Base-by-base conservation (phyloP, 1,140 invertebrate genomes). In the Mercenaria mercenaria region DNA sequence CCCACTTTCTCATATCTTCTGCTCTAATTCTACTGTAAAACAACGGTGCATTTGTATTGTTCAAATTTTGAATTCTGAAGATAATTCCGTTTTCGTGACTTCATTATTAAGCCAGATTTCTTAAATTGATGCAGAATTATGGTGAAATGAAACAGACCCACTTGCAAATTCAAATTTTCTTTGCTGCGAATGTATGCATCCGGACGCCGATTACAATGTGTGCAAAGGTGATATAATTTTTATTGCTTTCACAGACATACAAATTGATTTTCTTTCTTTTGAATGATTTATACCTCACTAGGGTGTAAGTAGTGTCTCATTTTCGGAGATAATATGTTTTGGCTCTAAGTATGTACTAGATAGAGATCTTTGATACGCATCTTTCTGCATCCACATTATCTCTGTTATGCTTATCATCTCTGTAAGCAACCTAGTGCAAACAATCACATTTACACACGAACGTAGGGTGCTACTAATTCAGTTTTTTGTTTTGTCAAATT, bases 161-260 rank as follows among this genome's bases (percentile, higher is more conserved):
- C 6, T 29, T 26, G 26, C 26, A 64, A 64, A n/a, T 64, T 56
- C 10, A 29, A 64, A 64, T 64, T 64, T 29, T 29, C 59, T 56
- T 56, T 56, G 52, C 20, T 56, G 52, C n/a, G n/a, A 56, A 56
- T 8, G 26, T 29, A 64, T 8, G 26, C 26, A 29, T 8, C 23
- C 59, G 20, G 3, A 8, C 29, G 6, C 29, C 52, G 23, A n/a
- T n/a, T 56, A 56, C n/a, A 29, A 64, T 1, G 26, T 29, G 15
- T 11, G 59, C 20, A 29, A 29, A 64, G 6, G 26, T 64, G 23
- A 64, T 64, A 64, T 29, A 10, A 29, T 64, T 64, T 64, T 26
- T 29, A 64, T 64, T 64, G 59, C 59, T n/a, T 64, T 64, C 23
- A 64, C 59, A 64, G 59, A 64, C 59, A 64, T n/a, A n/a, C 8